A percentile compares a stretch with the other conserved stretches of the same genome.
Conservation (phyloP, 2,113 vertebrate species). For the Paradoxurus hermaphroditus region DNA sequence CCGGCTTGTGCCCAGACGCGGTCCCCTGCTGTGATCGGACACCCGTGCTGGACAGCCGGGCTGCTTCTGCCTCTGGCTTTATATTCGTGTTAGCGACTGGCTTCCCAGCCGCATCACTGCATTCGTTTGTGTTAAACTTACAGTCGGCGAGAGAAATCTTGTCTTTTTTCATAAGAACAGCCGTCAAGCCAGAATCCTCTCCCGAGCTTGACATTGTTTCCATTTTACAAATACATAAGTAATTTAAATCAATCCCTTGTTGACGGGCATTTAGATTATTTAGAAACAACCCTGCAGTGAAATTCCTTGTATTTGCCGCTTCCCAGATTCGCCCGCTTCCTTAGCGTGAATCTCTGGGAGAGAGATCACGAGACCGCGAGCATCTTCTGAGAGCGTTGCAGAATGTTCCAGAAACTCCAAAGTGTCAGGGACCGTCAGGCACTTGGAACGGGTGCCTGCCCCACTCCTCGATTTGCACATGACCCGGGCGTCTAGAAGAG, state of each 20-base stretch:
- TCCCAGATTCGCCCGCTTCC: neutral
- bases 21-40: neutral
- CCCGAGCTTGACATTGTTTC: neutral
- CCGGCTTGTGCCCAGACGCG: neutral
- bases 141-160: neutral
- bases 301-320: neutral
- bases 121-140: neutral
- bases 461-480: neutral
- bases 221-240: neutral
- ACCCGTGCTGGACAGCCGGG: neutral
- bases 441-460: accelerated
- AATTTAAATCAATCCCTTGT: neutral
- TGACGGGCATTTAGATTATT: neutral
- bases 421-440: neutral
- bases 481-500: neutral
- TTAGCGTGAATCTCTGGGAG: neutral
- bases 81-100: neutral
- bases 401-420: neutral
- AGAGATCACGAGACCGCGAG: neutral
- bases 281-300: neutral
- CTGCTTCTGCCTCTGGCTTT: neutral
- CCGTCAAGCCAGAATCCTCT: neutral
- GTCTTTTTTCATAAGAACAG: neutral
- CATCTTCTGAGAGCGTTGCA: neutral
- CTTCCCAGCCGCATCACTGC: neutral